These are phyloP conservation scores for Ichneumon xanthorius DNA, from an alignment of 2,888 invertebrate genomes.

Conservation along the genomic window DNA sequence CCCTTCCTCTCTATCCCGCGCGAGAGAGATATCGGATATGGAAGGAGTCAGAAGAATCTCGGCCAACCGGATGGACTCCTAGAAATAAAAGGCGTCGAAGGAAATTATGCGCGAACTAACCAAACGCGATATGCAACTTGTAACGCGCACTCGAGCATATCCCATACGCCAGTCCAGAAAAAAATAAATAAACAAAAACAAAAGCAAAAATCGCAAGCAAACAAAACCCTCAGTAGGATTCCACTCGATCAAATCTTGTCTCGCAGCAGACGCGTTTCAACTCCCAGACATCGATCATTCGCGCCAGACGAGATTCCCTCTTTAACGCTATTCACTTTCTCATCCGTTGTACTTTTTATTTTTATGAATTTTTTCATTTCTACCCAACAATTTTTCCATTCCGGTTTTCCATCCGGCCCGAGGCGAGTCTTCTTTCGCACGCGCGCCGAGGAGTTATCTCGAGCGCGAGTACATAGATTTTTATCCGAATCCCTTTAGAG, in stretches of 20 bases:
- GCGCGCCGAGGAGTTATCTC: neutral
- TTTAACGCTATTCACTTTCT: too few species aligned
- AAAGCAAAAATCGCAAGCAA: too few species aligned
- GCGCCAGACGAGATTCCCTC: too few species aligned
- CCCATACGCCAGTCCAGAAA: neutral
- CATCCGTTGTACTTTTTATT: neutral
- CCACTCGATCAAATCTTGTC: too few species aligned
- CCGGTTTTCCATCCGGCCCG: neutral
- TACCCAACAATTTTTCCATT: neutral
- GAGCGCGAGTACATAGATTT: conserved; percentile 12
- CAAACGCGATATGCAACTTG: neutral
- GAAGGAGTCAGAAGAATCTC: neutral
- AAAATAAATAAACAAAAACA: too few species aligned
- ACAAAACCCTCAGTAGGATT: too few species aligned
- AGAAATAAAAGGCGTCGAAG: neutral
- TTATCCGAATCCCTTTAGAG: conserved; percentile 35
- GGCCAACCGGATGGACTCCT: neutral
- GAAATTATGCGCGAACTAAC: neutral
- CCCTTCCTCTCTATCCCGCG: neutral
- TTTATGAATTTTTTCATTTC: neutral
- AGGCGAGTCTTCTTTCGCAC: neutral
- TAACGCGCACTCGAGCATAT: neutral
- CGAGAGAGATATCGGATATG: neutral
- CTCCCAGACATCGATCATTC: too few species aligned
- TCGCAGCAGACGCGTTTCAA: too few species aligned